Conservation (phyloP, 2,797 vertebrate genomes). For the Premnoplex brunnescens region DNA sequence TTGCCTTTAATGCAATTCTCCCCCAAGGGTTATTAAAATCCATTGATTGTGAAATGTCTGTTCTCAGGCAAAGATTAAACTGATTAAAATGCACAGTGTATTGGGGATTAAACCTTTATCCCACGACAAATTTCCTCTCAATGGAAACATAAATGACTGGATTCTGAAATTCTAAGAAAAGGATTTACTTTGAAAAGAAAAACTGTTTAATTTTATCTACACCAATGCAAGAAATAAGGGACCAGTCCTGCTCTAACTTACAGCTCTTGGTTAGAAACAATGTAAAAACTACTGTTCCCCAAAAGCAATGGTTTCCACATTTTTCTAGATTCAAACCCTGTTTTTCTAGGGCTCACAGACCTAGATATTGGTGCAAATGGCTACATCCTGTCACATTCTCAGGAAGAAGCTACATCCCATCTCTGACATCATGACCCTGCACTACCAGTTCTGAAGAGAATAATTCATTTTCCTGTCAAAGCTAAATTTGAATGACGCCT, state of each 20-base stretch:
- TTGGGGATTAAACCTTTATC: conserved; percentile 52
- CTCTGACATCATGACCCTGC: background rate
- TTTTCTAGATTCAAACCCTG: background rate
- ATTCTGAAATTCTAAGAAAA: conserved; percentile 44
- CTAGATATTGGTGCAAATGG: background rate
- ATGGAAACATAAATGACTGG: conserved; percentile 1
- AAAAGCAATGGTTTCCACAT: background rate
- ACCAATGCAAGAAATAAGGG: background rate
- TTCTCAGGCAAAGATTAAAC: conserved; percentile 30
- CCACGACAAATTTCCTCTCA: conserved; percentile 26
- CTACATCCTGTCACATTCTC: accelerated
- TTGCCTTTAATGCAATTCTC: conserved; percentile 18
- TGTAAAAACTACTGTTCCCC: background rate
- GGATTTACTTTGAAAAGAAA: conserved; percentile 25
- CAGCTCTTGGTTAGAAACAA: background rate
- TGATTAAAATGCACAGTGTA: conserved; percentile 42
- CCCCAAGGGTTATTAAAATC: conserved; percentile 37
- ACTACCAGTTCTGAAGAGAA: background rate
- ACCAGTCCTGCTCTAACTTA: background rate
- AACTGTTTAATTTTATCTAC: conserved; percentile 2
- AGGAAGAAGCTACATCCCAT: background rate
- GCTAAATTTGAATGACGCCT: background rate
- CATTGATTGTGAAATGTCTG: conserved; percentile 41
- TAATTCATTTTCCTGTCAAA: background rate
- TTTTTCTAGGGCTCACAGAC: background rate